Evolutionary conservation across 2,888 invertebrate species (phyloP).

Genomic region (Minunthozetes semirufus): DNA sequence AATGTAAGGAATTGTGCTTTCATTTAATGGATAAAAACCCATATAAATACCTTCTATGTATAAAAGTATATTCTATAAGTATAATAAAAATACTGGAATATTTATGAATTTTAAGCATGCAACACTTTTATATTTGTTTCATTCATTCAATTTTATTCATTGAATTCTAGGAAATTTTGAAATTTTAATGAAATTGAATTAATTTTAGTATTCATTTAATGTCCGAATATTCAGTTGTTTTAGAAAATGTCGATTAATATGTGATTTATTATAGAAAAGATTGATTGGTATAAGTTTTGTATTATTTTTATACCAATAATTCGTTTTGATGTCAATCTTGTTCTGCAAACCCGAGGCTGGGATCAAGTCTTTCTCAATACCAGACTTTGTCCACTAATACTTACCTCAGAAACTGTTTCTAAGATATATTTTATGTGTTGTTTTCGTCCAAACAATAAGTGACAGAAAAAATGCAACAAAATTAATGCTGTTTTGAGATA

Average conservation of each 20-base stretch:
- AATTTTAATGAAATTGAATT: not conserved
- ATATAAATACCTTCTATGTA: too few species aligned
- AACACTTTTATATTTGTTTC: too few species aligned
- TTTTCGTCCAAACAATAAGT: not conserved
- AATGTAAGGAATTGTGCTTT: too few species aligned
- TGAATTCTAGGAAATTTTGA: too few species aligned
- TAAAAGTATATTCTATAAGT: too few species aligned
- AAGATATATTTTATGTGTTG: not conserved
- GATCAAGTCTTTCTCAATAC: not conserved
- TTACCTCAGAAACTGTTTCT: not conserved
- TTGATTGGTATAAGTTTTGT: constrained; percentile 16
- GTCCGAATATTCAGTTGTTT: not conserved
- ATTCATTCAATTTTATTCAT: too few species aligned
- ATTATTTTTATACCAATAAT: not conserved
- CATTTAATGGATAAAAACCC: too few species aligned
- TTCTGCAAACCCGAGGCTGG: not conserved
- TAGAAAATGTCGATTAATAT: not conserved
- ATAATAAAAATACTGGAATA: too few species aligned
- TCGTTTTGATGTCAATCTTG: constrained; percentile 1
- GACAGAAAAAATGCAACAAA: not conserved
- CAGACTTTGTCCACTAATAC: too few species aligned
- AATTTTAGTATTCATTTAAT: not conserved
- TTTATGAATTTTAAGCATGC: too few species aligned
- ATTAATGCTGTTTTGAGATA: not conserved
- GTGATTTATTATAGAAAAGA: not conserved